Percentiles rank a stretch among this genome's conserved stretches.
Conservation (phyloP, 2,888 invertebrate species). For the Lamproptera curius region DNA sequence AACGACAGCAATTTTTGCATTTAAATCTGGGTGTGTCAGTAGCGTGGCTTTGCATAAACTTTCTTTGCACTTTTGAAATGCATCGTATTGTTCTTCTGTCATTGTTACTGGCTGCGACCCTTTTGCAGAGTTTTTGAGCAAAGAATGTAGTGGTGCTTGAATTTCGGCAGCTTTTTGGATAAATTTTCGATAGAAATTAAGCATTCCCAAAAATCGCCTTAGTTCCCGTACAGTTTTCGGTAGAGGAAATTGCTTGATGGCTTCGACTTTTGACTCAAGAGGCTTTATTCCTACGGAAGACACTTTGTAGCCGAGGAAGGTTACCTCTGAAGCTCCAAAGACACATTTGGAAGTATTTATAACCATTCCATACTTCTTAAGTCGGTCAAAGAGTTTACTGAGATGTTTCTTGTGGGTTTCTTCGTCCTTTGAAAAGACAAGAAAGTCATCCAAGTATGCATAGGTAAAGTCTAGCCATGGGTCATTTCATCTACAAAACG, state of each 20-base stretch:
- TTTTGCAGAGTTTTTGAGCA: not conserved
- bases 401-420: constrained; percentile 17
- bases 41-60: constrained; percentile 31
- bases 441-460: constrained; percentile 15
- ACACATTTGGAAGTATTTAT: constrained; percentile 20
- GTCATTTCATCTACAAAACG: too few relatives aligned
- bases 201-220: constrained; percentile 28
- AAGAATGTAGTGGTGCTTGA: constrained; percentile 16
- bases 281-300: constrained; percentile 12
- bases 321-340: constrained; percentile 14
- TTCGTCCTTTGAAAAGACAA: constrained; percentile 5
- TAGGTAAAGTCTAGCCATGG: constrained; percentile 2
- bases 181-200: constrained; percentile 22
- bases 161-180: constrained; percentile 20
- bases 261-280: too few relatives aligned
- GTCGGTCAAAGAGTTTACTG: constrained; percentile 6
- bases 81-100: constrained; percentile 3
- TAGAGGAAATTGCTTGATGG: constrained; percentile 7
- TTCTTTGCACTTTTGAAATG: constrained; percentile 33
- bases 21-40: constrained; percentile 36
- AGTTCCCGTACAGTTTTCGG: constrained; percentile 26
- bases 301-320: constrained; percentile 15
- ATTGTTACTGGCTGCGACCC: too few relatives aligned
- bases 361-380: constrained; percentile 15
- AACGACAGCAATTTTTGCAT: constrained; percentile 33